Evolutionary conservation across 1,140 invertebrate genomes (phyloP).

Genomic region (Cherax destructor): DNA sequence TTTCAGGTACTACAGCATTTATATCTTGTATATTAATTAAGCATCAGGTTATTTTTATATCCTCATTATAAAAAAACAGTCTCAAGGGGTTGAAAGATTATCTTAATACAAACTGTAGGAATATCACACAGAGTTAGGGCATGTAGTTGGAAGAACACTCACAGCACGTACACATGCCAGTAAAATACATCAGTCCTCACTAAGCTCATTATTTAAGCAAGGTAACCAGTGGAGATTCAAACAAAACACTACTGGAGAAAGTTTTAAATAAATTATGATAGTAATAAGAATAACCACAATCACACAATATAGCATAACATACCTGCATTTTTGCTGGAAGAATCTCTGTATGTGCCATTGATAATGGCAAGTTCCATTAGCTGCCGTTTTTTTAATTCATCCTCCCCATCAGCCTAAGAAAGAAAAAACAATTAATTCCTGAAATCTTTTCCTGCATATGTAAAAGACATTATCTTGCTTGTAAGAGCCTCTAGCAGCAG

Average conservation of each 20-base stretch:
- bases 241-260: constrained; percentile 30
- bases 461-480: too few relatives aligned
- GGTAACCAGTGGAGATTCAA: constrained; percentile 32
- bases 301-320: not conserved
- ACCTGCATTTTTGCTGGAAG: constrained; percentile 82
- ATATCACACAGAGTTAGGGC: not conserved
- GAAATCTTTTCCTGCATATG: too few relatives aligned
- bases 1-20: too few relatives aligned
- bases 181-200: constrained; percentile 29
- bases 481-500: too few relatives aligned
- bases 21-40: too few relatives aligned
- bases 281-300: not conserved
- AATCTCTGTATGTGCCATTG: constrained; percentile 99
- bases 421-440: too few relatives aligned
- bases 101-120: not conserved
- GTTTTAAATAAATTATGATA: constrained; percentile 15
- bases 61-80: not conserved
- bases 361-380: constrained; percentile 99
- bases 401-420: constrained; percentile 97
- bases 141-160: not conserved
- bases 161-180: constrained; percentile 6
- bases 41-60: too few relatives aligned
- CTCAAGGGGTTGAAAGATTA: constrained; percentile 4
- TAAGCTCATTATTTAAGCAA: constrained; percentile 55
- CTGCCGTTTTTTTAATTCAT: constrained; percentile 99